Evolutionary conservation across 2,797 vertebrate genomes (phyloP), one percentile per base, ranked within the genome.

Genomic region (Phalanger gymnotis): DNA sequence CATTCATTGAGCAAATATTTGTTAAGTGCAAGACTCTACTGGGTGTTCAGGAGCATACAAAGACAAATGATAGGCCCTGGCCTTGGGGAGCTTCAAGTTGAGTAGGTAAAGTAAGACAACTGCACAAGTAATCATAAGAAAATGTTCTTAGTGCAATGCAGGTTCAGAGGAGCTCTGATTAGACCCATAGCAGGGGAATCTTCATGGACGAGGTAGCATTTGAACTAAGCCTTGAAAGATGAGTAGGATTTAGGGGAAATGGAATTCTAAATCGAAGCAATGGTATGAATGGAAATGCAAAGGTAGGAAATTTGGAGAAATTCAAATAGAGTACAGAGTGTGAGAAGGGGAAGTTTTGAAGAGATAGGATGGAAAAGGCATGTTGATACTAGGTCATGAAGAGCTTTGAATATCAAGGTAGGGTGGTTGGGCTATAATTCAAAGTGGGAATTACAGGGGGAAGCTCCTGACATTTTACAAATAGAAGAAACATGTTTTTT

Each of bases 121-220:
- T 92, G 55, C 11, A 54, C 87, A 47, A 47, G 66, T 81, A 92
- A 90, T 91, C 52, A 34, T 93, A 94, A 51, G 47, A 94, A 91
- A 95, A 95, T 96, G 31, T 95, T 54, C 40, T 91, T 61, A 28
- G 93, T 95, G 9, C 56, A 94, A 55, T 89, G 93, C 94, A 97
- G 10, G 55, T 58, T 53, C 25, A 52, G 4, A 27, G 61, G 57
- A 90, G 90, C 91, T 94, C 27, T 93, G 58, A 92, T 40, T 25
- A 93, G 54, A 5, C 53, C 57, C 53, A 25, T 14, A 54, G 0
- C 54, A 81, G 66, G 6, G 57, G n/a, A 55, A 92, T 92, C 28
- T 34, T 94, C 54, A n/a, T 19, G 57, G 57, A 90, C 90, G 90
- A 94, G 54, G 0, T 28, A 10, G 55, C 16, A 31, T 92, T 90